Base-by-base conservation (phyloP, 1,140 invertebrate genomes). In the Drosophila mayri region DNA sequence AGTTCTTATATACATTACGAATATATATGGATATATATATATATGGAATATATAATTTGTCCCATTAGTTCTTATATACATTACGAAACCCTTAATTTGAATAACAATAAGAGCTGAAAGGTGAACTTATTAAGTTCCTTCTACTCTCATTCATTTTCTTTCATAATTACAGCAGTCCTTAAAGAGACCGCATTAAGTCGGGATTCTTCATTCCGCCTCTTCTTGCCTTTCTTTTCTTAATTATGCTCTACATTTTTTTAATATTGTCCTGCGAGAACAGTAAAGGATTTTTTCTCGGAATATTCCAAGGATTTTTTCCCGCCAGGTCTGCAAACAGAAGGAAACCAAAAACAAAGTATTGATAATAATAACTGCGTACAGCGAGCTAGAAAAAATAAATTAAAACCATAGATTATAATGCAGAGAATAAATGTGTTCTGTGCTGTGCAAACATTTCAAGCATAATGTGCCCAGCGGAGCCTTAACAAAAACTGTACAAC, bases 391-490 rank as follows among this genome's bases (percentile, higher is more conserved):
- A 44, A 52, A 57, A 73, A 43, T 60, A 37, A 41, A 50, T 60
- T 38, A 37, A 50, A 43, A 18, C 37, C 44, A 37, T 50, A 49
- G 44, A 71, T 49, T 50, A 72, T 35, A 38, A 41, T 47, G 22
- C n/a, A 7, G n/a, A 32, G 37, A 9, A 28, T 12, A n/a, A 65
- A 32, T 41, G 22, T n/a, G 43, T 35, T 22, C 49, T 46, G 20
- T 54, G 22, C 43, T 49, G 37, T 63, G 38, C 40, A 76, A 76
- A 49, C 50, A 65, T 66, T 52, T 67, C 28, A 54, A 54, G 67
- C 58, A 71, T 71, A 67, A 60, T 77, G 58, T 70, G 67, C 60
- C 60, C 82, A 65, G 12, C 40, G 61, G 62, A 66, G 38, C 65
- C 62, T 47, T 58, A 64, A 47, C 18, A 58, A 65, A 73, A 79